Evolutionary conservation across 2,113 vertebrate genomes (phyloP).

Genomic region (Pituophis catenifer): DNA sequence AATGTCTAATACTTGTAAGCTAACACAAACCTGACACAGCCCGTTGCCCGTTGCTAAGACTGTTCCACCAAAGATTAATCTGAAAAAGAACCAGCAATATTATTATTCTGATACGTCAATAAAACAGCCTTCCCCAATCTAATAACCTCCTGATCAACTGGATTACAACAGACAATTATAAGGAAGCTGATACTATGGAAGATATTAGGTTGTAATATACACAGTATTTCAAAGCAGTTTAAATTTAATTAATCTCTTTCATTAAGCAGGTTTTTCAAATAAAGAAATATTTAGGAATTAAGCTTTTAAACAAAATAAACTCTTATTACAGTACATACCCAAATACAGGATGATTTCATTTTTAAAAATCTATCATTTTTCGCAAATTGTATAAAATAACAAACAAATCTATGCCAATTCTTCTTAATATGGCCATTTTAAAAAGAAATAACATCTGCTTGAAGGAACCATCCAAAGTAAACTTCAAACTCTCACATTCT

Average conservation of each 20-base stretch:
- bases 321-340: not conserved
- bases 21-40: slow-evolving; percentile 90
- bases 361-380: not conserved
- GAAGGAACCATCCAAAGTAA: not conserved
- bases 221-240: not conserved
- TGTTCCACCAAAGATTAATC: slow-evolving; percentile 97
- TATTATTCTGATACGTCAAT: not conserved
- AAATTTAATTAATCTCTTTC: not conserved
- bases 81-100: slow-evolving; percentile 67
- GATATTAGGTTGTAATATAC: not conserved
- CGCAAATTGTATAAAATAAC: not conserved
- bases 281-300: not conserved
- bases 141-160: not conserved
- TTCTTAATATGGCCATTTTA: not conserved
- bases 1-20: slow-evolving; percentile 80
- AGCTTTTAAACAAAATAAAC: not conserved
- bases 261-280: not conserved
- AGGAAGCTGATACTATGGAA: not conserved
- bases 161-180: not conserved
- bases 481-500: not conserved
- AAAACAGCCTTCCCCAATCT: not conserved
- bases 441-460: not conserved
- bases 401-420: not conserved
- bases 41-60: slow-evolving; percentile 88
- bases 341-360: not conserved